Base-by-base conservation (phyloP, 1,140 invertebrate species). In the Drosophila malerkotliana region DNA sequence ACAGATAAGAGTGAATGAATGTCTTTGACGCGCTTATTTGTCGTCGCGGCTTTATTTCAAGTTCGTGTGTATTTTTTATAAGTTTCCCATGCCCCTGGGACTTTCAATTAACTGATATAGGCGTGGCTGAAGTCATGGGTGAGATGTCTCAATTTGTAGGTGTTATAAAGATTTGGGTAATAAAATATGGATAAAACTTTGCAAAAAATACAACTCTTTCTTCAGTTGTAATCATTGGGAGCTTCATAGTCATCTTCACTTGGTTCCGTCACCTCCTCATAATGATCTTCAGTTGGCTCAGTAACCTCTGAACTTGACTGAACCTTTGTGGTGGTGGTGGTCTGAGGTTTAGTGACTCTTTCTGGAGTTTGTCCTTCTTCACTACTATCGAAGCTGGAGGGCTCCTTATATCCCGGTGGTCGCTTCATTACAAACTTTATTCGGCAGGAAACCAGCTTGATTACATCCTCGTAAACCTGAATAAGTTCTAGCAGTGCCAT, bases 401-500 rank as follows among this genome's bases (percentile, higher is more conserved):
- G n/a, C 0, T 47, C 60, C 8, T 41, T 10, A 6, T 58, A 53
- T 8, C 41, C 72, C 7, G 53, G 47, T 14, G 60, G 71, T 8
- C 14, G 47, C 9, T 51, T 61, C 14, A 77, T 59, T 18, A n/a
- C 54, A 10, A 83, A 48, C 51, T 77, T 83, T 2, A 88, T 53
- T 45, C 75, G 71, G 37, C 72, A 62, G 28, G 81, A 67, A 4
- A 66, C 6, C 21, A 88, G 18, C 51, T 79, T 79, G 6, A 59
- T 77, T 3, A 88, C 79, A 24, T 88, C 83, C 53, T 89, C 79
- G 30, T 88, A 88, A 1, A 88, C 84, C 37, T 88, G 83, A 12
- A 88, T 73, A 6, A 88, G 58, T 47, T 88, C 84, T 0, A 88
- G 14, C 4, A 79, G 64, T 0, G 57, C 58, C n/a, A 79, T 47